A percentile compares a stretch with the other conserved stretches of the same genome.
These are phyloP conservation scores for Spermophilus dauricus DNA, from an alignment of 2,113 vertebrate species.

Conservation along the genomic window DNA sequence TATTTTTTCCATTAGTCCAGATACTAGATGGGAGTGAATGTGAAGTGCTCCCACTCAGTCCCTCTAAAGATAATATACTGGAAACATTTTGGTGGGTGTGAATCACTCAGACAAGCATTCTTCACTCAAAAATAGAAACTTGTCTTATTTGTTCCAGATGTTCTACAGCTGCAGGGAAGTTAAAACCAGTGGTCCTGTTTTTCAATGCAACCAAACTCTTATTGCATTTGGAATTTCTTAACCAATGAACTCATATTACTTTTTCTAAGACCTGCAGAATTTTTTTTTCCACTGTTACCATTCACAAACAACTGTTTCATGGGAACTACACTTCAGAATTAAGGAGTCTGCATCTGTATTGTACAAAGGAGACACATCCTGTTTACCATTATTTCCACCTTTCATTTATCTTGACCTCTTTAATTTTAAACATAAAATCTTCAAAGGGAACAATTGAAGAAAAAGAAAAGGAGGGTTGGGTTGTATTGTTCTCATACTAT, in stretches of 20 bases:
- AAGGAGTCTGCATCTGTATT: constrained; percentile 63
- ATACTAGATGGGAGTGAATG: constrained; percentile 41
- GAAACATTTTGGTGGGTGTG: constrained; percentile 87
- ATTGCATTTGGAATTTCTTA: constrained; percentile 84
- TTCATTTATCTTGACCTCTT: constrained; percentile 55
- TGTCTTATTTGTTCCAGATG: constrained; percentile 87
- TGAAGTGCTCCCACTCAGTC: constrained; percentile 51
- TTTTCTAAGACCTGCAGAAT: constrained; percentile 82
- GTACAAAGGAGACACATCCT: constrained; percentile 69
- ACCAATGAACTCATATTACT: constrained; percentile 82
- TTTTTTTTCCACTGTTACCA: constrained; percentile 83
- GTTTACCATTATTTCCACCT: constrained; percentile 68
- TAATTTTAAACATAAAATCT: constrained; percentile 53
- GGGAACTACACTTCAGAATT: constrained; percentile 83
- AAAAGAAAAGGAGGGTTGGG: neutral
- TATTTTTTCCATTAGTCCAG: neutral
- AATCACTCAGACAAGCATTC: constrained; percentile 85
- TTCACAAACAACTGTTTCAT: constrained; percentile 81
- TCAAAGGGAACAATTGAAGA: neutral
- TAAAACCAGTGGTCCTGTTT: constrained; percentile 82
- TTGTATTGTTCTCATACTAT: neutral
- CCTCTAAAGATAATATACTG: constrained; percentile 79
- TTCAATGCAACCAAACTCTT: constrained; percentile 86
- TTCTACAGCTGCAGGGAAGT: constrained; percentile 85
- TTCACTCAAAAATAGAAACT: constrained; percentile 80